Base-by-base conservation (phyloP, 2,113 vertebrate species). In the Excalfactoria chinensis region DNA sequence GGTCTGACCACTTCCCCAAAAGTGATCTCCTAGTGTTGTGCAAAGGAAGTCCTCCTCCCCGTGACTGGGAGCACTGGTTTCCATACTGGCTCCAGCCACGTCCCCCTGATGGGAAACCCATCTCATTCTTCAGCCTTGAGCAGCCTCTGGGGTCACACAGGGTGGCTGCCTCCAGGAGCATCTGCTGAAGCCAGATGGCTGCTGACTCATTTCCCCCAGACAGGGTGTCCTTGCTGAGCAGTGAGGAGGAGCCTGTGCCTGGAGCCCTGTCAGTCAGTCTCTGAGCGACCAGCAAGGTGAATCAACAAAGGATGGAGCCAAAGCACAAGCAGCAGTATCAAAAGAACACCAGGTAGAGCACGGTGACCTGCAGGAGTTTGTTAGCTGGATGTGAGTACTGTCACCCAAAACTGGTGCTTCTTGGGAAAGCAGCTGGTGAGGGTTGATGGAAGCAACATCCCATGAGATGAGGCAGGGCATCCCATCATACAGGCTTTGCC, bases 101-200 rank as follows among this genome's bases (percentile, higher is more conserved):
- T 73, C 44, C 44, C 44, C 22, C 2, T 44, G 1, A 19, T 1
- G 21, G 46, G 55, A 84, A 77, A 70, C 25, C 18, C n/a, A 43
- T 56, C 90, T 77, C 5, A 16, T 49, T 49, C 5, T 83, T 73
- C 34, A 77, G 86, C 55, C 40, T 56, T 59, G 43, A 84, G 83
- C 3, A 1, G 80, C 19, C 84, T 68, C 73, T 64, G 75, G 30
- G 76, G 84, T 84, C 86, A 72, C 0, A 3, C 25, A 30, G 69
- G 62, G 77, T 84, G 66, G 37, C 70, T 85, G 71, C 71, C 78
- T 75, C 46, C 20, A 60, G 71, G 21, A 78, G 69, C 86, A 68
- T 26, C 32, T 59, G 73, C 7, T 56, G 59, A 67, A 25, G 60
- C 59, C 73, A 60, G 34, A 84, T 84, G 84, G 73, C 51, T 2